Evolutionary conservation across 2,113 vertebrate genomes (phyloP).

Genomic region (Podocnemis expansa): DNA sequence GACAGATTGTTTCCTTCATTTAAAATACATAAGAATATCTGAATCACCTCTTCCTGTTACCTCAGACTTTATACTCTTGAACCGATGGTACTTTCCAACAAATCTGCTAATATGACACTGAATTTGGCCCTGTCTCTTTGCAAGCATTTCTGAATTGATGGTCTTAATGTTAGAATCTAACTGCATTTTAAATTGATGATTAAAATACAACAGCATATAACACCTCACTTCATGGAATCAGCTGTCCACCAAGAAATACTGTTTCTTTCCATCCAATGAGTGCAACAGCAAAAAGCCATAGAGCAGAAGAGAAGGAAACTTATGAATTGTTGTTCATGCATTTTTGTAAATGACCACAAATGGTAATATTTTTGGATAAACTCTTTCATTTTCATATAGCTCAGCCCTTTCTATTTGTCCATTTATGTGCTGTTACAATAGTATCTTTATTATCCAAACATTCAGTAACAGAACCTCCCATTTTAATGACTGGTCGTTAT

Average conservation of each 20-base stretch:
- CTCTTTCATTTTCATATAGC: too few species aligned
- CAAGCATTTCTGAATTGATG: background rate
- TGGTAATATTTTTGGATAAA: too few species aligned
- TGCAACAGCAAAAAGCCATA: background rate
- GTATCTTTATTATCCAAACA: too few species aligned
- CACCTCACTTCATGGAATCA: background rate
- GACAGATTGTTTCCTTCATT: background rate
- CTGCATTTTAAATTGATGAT: background rate
- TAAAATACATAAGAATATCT: background rate
- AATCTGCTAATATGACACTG: background rate
- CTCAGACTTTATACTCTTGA: background rate
- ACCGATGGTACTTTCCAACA: background rate
- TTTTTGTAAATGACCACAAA: background rate
- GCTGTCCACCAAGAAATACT: background rate
- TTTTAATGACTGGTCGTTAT: too few species aligned
- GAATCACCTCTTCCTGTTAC: background rate
- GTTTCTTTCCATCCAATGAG: background rate
- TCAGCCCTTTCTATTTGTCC: too few species aligned
- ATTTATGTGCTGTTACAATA: too few species aligned
- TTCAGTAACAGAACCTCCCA: too few species aligned
- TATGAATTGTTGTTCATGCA: background rate
- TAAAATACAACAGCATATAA: background rate
- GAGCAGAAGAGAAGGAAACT: background rate
- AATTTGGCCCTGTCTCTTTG: background rate
- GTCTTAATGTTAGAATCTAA: conserved; percentile 8